phyloP scores from a whole-genome alignment of 2,113 vertebrate genomes.

The Tamias sibiricus region DNA sequence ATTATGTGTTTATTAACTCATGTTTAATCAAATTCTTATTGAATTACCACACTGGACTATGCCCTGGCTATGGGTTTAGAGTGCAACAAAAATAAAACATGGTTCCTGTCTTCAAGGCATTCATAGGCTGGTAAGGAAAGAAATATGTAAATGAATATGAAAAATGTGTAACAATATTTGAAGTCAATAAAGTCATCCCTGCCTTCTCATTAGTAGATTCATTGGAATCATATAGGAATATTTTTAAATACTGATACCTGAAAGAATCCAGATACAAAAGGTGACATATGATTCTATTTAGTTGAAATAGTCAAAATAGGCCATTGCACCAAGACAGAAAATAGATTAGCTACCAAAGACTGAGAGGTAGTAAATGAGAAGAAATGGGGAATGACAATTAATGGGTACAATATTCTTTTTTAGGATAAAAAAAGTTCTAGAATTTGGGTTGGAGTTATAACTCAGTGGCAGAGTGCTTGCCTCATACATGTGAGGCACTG shows the following conservation, averaged over 20 bases:
- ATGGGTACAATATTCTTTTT: neutral
- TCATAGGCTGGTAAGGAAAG: neutral
- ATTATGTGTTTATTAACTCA: neutral
- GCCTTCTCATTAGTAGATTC: neutral
- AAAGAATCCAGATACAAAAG: neutral
- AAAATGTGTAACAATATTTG: neutral
- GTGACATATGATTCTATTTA: neutral
- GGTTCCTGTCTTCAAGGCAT: neutral
- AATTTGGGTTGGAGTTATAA: neutral
- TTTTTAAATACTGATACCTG: conserved; percentile 24
- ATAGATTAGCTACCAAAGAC: neutral
- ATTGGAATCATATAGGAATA: neutral
- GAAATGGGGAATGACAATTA: neutral
- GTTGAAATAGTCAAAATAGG: neutral
- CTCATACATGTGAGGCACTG: too few relatives aligned
- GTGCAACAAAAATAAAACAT: neutral
- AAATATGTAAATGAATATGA: neutral
- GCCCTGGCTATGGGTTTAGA: neutral
- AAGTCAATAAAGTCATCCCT: neutral
- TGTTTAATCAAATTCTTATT: neutral
- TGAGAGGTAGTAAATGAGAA: neutral
- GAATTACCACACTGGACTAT: neutral
- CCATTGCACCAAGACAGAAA: neutral
- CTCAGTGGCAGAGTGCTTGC: too few relatives aligned
- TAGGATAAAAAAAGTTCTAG: neutral